Conservation (phyloP, 2,113 vertebrate genomes). For the Petaurus breviceps region DNA sequence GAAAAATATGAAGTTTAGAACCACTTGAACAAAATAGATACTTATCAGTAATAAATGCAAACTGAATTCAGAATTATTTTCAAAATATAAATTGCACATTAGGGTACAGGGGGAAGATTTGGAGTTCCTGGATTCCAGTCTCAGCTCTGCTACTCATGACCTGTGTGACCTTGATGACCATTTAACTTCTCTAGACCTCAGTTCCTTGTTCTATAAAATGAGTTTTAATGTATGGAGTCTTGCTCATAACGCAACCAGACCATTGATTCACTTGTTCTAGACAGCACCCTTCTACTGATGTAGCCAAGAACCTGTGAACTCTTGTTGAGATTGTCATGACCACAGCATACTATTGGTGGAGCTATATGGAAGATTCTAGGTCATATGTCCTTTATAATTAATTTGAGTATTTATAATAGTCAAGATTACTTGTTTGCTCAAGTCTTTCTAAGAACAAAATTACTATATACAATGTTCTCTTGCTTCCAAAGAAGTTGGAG, state of each 20-base stretch:
- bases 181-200: not conserved
- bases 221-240: not conserved
- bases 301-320: not conserved
- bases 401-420: no score
- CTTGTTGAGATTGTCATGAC: not conserved
- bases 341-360: not conserved
- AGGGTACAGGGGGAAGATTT: not conserved
- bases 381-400: no score
- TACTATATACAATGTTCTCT: no score
- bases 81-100: not conserved
- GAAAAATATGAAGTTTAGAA: not conserved
- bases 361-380: not conserved
- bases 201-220: not conserved
- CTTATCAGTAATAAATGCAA: not conserved
- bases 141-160: no score
- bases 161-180: not conserved
- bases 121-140: not conserved
- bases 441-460: no score
- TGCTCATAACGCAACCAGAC: not conserved
- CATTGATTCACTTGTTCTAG: not conserved
- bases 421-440: no score
- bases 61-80: not conserved
- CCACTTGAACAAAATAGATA: not conserved
- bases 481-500: no score
- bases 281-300: not conserved